These are phyloP conservation scores for Pan paniscus DNA, from an alignment of 2,113 vertebrate genomes.

Conservation along the genomic window DNA sequence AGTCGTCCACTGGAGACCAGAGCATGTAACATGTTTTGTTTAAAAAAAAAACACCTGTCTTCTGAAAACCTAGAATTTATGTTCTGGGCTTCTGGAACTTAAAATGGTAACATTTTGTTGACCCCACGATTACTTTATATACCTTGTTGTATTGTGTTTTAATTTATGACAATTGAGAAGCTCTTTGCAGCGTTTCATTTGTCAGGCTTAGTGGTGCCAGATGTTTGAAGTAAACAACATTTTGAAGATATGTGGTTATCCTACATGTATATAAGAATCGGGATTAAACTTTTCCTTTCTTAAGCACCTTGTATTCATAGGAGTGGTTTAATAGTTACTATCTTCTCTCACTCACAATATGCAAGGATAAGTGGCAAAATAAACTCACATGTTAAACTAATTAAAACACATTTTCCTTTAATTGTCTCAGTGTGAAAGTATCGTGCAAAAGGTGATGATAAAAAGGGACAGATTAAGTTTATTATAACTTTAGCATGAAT, in stretches of 20 bases:
- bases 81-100: constrained; percentile 60
- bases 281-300: neutral
- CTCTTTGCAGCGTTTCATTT: constrained; percentile 70
- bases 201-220: constrained; percentile 61
- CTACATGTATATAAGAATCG: neutral
- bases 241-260: neutral
- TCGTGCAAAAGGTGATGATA: neutral
- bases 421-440: neutral
- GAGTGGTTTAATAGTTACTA: neutral
- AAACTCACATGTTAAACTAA: neutral
- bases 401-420: neutral
- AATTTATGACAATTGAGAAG: constrained; percentile 72
- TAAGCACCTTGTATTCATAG: neutral
- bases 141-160: constrained; percentile 66
- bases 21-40: accelerated
- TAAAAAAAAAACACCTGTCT: neutral
- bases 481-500: neutral
- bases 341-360: neutral
- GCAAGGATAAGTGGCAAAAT: neutral
- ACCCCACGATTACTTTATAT: constrained; percentile 69
- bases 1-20: neutral
- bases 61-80: constrained; percentile 14
- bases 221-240: constrained; percentile 59
- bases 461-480: neutral
- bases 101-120: constrained; percentile 76